Evolutionary conservation across 2,797 vertebrate species (phyloP).

Genomic region (Scyliorhinus canicula): DNA sequence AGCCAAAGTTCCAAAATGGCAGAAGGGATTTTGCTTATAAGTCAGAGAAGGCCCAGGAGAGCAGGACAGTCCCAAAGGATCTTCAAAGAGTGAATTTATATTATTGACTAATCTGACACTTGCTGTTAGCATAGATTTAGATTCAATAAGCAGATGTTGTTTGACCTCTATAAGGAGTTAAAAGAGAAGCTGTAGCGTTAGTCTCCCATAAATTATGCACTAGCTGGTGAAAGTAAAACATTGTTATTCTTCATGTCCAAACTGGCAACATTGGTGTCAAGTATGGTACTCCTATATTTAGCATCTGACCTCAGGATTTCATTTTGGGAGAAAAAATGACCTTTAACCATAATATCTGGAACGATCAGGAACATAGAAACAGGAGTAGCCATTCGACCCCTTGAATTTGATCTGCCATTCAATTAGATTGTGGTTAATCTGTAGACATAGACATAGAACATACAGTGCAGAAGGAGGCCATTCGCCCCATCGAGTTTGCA

Average conservation of each 20-base stretch:
- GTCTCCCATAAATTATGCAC: conserved; percentile 12
- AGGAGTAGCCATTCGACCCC: neutral
- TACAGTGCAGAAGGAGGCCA: too few relatives aligned
- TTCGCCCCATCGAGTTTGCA: too few relatives aligned
- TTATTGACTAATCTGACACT: conserved; percentile 34
- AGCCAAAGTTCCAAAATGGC: conserved; percentile 11
- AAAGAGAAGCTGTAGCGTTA: neutral
- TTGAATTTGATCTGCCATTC: neutral
- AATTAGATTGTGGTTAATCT: neutral
- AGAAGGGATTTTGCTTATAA: neutral
- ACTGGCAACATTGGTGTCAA: neutral
- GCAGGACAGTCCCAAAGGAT: conserved; percentile 5
- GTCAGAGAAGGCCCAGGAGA: neutral
- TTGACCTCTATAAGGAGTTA: conserved; percentile 17
- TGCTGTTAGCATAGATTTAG: conserved; percentile 18
- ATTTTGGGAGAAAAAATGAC: neutral
- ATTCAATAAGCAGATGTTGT: conserved; percentile 23
- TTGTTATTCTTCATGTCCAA: neutral
- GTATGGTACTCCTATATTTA: neutral
- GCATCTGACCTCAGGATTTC: neutral
- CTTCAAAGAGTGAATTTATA: conserved; percentile 11
- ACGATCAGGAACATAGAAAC: neutral
- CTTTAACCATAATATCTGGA: neutral
- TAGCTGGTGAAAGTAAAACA: neutral
- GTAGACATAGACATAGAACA: too few relatives aligned